Conservation (phyloP, 2,888 invertebrate species). For the Eucera pruinosa region DNA sequence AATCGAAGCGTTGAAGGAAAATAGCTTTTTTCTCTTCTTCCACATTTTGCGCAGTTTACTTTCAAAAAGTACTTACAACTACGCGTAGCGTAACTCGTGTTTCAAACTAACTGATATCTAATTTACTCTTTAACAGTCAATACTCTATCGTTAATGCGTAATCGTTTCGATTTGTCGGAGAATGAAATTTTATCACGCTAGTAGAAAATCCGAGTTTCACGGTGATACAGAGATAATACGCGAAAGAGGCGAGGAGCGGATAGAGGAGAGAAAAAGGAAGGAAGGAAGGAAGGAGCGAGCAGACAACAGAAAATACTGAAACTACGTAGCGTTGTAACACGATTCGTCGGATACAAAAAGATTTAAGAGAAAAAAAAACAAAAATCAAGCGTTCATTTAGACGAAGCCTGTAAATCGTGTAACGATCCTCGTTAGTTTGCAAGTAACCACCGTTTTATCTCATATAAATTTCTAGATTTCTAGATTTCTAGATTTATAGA, state of each 20-base stretch:
- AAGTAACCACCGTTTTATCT: constrained; percentile 38
- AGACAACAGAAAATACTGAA: constrained; percentile 47
- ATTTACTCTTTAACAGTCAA: constrained; percentile 23
- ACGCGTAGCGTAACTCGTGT: constrained; percentile 23
- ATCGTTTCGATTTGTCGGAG: constrained; percentile 37
- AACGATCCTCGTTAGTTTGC: constrained; percentile 58
- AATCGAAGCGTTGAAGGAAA: constrained; percentile 48
- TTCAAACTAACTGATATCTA: constrained; percentile 24
- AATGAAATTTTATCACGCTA: constrained; percentile 27
- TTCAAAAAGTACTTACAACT: constrained; percentile 9
- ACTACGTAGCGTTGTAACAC: constrained; percentile 44
- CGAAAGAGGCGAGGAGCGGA: constrained; percentile 19
- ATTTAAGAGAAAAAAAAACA: constrained; percentile 35
- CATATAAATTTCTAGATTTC: no score
- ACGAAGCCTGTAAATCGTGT: constrained; percentile 70
- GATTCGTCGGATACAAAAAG: constrained; percentile 30
- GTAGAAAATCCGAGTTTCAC: constrained; percentile 36
- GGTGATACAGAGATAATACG: constrained; percentile 28
- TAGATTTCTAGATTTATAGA: no score
- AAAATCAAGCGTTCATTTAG: constrained; percentile 63
- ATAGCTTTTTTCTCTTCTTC: constrained; percentile 54
- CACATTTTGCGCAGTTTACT: constrained; percentile 30
- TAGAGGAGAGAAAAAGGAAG: neutral
- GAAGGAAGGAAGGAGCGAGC: constrained; percentile 5
- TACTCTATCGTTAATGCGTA: constrained; percentile 21